These are phyloP conservation scores for Lasius fuliginosus DNA, from an alignment of 2,888 invertebrate species.

Conservation along the genomic window DNA sequence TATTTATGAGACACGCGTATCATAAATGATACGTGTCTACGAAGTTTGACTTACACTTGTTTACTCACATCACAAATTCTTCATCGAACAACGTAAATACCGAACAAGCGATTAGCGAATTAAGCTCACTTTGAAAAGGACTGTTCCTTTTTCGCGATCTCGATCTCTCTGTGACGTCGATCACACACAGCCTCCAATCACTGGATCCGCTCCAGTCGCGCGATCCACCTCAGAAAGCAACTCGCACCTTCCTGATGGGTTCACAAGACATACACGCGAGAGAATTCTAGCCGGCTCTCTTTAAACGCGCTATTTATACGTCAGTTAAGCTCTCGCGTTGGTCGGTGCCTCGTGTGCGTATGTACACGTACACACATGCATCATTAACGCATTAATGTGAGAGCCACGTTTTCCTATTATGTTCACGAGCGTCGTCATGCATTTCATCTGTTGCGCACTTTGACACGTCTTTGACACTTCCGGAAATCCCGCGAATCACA, in stretches of 20 bases:
- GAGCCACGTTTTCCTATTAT: slow-evolving; percentile 55
- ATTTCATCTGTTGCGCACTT: slow-evolving; percentile 21
- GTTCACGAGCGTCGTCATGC: slow-evolving; percentile 36
- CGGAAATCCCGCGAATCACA: not conserved
- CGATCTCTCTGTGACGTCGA: slow-evolving; percentile 53
- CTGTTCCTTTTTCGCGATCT: slow-evolving; percentile 43
- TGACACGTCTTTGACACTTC: not conserved
- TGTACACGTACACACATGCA: slow-evolving; percentile 61
- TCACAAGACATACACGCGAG: slow-evolving; percentile 73
- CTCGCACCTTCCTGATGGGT: slow-evolving; percentile 71
- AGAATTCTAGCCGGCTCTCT: slow-evolving; percentile 77
- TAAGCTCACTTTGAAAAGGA: not conserved
- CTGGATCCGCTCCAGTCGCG: slow-evolving; percentile 33
- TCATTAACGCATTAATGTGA: slow-evolving; percentile 70
- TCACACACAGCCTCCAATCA: slow-evolving; percentile 44
- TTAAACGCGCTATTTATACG: slow-evolving; percentile 82
- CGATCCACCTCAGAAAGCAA: slow-evolving; percentile 63
- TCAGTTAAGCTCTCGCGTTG: slow-evolving; percentile 78
- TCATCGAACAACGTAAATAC: not conserved
- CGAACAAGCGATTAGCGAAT: not conserved
- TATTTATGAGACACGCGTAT: not conserved
- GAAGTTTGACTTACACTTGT: not conserved
- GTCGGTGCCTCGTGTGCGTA: slow-evolving; percentile 61
- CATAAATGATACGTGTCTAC: not conserved
- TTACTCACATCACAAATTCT: slow-evolving; percentile 19